Evolutionary conservation across 2,888 invertebrate genomes (phyloP).

Genomic region (Pasiphila rectangulata): DNA sequence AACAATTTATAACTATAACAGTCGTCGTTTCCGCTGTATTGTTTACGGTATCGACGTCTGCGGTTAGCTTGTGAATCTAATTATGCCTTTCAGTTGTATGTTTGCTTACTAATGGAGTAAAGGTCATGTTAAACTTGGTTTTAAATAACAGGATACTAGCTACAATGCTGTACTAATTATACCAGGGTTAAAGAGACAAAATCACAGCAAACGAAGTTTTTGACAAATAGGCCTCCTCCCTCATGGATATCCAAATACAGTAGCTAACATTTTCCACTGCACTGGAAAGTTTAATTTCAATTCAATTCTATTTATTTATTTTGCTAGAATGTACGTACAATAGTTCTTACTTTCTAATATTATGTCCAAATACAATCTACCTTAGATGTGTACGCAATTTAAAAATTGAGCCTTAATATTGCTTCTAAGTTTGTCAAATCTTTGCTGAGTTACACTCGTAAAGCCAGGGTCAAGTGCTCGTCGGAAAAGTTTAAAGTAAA

Average conservation of each 20-base stretch:
- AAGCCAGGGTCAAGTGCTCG: slow-evolving; percentile 1
- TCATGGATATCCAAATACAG: too few species aligned
- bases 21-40: slow-evolving; percentile 7
- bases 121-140: slow-evolving; percentile 16
- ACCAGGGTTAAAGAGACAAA: too few species aligned
- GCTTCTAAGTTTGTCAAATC: slow-evolving; percentile 9
- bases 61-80: slow-evolving; percentile 19
- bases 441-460: neutral
- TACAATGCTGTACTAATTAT: slow-evolving; percentile 2
- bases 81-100: slow-evolving; percentile 16
- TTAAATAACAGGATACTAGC: neutral
- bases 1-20: slow-evolving; percentile 18
- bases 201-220: too few species aligned
- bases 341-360: too few species aligned
- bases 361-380: too few species aligned
- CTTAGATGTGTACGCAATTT: neutral
- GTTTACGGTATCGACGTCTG: slow-evolving; percentile 12
- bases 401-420: slow-evolving; percentile 1
- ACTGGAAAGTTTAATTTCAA: too few species aligned
- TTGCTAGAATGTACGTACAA: too few species aligned
- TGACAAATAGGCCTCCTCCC: too few species aligned
- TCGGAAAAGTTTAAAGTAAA: neutral
- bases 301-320: too few species aligned
- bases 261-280: too few species aligned
- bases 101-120: slow-evolving; percentile 16